Evolutionary conservation across 30 jellyfish, hydroid and myxozoan genomes (phyloP).

Genomic region (Turritopsis dohrnii): DNA sequence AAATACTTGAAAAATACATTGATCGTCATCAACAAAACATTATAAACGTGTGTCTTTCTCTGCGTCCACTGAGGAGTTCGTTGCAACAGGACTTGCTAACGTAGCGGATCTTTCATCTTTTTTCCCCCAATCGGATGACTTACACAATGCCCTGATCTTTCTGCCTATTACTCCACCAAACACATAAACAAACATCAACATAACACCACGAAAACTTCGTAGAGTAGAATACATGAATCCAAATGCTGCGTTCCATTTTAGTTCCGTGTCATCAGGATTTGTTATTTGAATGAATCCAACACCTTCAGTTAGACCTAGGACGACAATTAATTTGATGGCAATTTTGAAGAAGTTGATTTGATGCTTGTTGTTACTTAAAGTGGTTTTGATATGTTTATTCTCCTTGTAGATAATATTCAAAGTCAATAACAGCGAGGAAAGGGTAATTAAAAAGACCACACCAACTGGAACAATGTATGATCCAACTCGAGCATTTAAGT

Average conservation of each 20-base stretch:
- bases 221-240: constrained; percentile 7
- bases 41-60: not conserved
- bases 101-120: not conserved
- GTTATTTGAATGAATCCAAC: constrained; percentile 7
- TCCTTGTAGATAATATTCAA: not conserved
- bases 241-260: not conserved
- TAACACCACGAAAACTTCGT: constrained; percentile 25
- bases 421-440: constrained; percentile 2
- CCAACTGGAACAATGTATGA: constrained; percentile 10
- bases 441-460: not conserved
- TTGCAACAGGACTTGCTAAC: not conserved
- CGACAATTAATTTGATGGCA: not conserved
- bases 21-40: not conserved
- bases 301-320: constrained; percentile 2
- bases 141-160: not conserved
- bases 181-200: constrained; percentile 14
- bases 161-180: not conserved
- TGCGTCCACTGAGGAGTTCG: not conserved
- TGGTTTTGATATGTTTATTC: not conserved
- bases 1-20: too few relatives aligned
- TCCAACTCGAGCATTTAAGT: constrained; percentile 10
- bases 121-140: not conserved
- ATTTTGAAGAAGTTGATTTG: not conserved
- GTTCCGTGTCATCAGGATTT: not conserved
- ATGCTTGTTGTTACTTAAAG: not conserved